These are phyloP conservation scores for Leucophenga montana DNA, from an alignment of 2,888 invertebrate species.

Conservation along the genomic window DNA sequence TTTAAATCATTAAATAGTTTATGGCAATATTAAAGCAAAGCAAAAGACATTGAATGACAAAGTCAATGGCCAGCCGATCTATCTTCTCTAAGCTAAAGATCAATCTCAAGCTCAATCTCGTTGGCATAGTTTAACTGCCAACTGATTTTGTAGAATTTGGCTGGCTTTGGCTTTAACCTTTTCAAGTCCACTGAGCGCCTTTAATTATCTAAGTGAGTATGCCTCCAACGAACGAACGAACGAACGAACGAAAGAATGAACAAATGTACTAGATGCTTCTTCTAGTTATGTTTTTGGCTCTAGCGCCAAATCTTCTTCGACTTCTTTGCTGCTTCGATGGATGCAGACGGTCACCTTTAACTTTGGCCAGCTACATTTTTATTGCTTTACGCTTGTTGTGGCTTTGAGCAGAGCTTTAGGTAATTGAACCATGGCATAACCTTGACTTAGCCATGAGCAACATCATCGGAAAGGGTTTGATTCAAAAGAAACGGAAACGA, in stretches of 20 bases:
- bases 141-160: background rate
- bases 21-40: background rate
- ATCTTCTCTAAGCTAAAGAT: too few species aligned
- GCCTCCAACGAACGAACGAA: background rate
- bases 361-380: background rate
- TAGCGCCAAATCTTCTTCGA: background rate
- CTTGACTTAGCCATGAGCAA: slow-evolving; percentile 54
- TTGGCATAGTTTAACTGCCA: background rate
- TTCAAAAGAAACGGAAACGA: too few species aligned
- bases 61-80: background rate
- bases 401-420: slow-evolving; percentile 37
- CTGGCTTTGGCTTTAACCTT: background rate
- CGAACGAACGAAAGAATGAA: background rate
- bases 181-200: slow-evolving; percentile 19
- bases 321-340: background rate
- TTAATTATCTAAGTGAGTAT: slow-evolving; percentile 6
- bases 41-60: background rate
- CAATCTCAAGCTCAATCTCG: too few species aligned
- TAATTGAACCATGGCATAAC: slow-evolving; percentile 62
- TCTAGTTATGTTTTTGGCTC: background rate
- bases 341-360: background rate
- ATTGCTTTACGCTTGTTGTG: background rate
- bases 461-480: slow-evolving; percentile 11
- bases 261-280: background rate
- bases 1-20: background rate